Conservation (phyloP, 2,888 invertebrate species). For the Drosophila affinis region DNA sequence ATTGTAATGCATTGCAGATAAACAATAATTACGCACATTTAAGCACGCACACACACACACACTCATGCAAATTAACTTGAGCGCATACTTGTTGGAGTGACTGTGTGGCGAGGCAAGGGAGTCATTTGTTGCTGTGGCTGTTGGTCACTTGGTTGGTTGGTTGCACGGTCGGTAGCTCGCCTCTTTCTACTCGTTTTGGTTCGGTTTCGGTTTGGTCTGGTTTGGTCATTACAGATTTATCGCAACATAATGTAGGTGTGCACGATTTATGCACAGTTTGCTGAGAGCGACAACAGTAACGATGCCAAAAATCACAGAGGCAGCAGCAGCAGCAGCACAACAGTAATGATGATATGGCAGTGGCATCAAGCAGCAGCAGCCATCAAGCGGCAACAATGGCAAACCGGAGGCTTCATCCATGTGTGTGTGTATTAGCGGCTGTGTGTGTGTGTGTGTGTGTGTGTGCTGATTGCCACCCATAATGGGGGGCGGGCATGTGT, state of each 20-base stretch:
- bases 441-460: conserved; percentile 13
- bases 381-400: conserved; percentile 52
- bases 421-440: conserved; percentile 12
- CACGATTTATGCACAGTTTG: conserved; percentile 77
- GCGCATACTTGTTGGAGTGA: conserved; percentile 6
- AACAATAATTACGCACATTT: conserved; percentile 75
- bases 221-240: conserved; percentile 76
- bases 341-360: conserved; percentile 55
- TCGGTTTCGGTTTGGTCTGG: conserved; percentile 17
- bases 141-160: background rate
- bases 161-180: background rate
- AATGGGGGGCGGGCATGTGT: conserved; percentile 26
- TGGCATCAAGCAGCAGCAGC: conserved; percentile 50
- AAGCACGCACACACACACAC: conserved; percentile 49
- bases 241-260: conserved; percentile 72
- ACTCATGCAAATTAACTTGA: conserved; percentile 65
- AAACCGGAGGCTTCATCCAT: conserved; percentile 32
- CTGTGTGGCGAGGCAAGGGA: conserved; percentile 14
- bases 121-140: background rate
- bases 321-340: conserved; percentile 34
- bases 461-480: conserved; percentile 61
- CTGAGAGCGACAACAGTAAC: conserved; percentile 79
- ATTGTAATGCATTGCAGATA: conserved; percentile 63
- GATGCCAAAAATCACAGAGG: conserved; percentile 73
- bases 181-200: conserved; percentile 4